These are phyloP conservation scores for Falco columbarius DNA, from an alignment of 2,797 vertebrate genomes.

Conservation along the genomic window DNA sequence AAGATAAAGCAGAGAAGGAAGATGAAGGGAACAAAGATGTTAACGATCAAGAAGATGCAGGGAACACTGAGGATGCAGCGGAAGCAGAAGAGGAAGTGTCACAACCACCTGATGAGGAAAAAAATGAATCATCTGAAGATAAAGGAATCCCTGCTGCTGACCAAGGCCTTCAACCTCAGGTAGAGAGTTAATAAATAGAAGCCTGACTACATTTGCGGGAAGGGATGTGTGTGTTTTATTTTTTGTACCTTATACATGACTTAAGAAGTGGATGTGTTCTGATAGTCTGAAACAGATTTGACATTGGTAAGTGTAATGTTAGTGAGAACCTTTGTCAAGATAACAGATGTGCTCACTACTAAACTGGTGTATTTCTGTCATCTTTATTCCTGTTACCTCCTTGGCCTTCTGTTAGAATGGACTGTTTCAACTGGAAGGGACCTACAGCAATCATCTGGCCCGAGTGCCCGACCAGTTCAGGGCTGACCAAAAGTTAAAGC, in stretches of 20 bases:
- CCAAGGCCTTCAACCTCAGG: constrained; percentile 85
- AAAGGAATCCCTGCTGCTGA: constrained; percentile 68
- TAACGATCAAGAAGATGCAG: constrained; percentile 25
- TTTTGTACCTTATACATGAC: background rate
- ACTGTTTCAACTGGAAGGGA: background rate
- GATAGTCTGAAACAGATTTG: background rate
- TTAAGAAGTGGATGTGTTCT: background rate
- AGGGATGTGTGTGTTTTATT: too few relatives aligned
- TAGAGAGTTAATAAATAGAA: constrained; percentile 50
- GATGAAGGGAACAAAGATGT: constrained; percentile 70
- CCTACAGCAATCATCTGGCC: background rate
- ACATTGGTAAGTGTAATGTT: background rate
- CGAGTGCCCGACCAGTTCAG: background rate
- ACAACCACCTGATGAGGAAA: constrained; percentile 52
- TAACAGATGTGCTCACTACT: background rate
- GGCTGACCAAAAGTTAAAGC: background rate
- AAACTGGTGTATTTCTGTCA: background rate
- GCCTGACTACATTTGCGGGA: too few relatives aligned
- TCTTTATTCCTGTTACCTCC: constrained; percentile 47
- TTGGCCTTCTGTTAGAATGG: background rate
- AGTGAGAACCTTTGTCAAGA: background rate
- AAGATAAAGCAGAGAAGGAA: constrained; percentile 68
- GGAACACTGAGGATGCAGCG: constrained; percentile 52
- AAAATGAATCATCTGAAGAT: constrained; percentile 51
- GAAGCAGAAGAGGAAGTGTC: constrained; percentile 56